Base-by-base conservation (phyloP, 2,113 vertebrate genomes). In the Ariopsis seemanni region DNA sequence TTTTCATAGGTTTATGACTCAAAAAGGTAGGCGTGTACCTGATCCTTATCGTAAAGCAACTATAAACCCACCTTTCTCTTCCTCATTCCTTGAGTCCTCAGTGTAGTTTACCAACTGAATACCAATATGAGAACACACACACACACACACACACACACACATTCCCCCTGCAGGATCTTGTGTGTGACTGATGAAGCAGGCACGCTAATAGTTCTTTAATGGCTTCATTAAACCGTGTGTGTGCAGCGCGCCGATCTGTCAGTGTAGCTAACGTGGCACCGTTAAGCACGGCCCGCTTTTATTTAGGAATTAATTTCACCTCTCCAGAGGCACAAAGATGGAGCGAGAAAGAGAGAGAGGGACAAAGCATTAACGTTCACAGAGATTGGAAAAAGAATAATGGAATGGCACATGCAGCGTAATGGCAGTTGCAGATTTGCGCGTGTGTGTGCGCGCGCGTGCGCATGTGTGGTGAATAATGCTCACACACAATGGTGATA, bases 211-310 rank as follows among this genome's bases (percentile, higher is more conserved):
- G 91, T 93, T 92, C 92, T 94, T 94, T 95, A 93, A 94, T 93
- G 94, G 93, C 93, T 92, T 95, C 94, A 95, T 94, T 95, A 96
- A 96, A 96, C 95, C 95, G 96, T 96, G 96, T 96, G 95, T 83
- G 96, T 95, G 96, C 92, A 91, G 95, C 95, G 94, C 85, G 92
- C 93, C 94, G 94, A 96, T 97, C 96, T 96, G 95, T 97, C 96
- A 96, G 94, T 84, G 91, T 86, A 50, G 92, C 91, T 96, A 96
- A 96, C 93, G 93, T 92, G 91, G 91, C 90, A 89, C 91, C 90
- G 84, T 94, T 82, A 90, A 93, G 93, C 93, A 94, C 94, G 85
- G 92, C 93, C 94, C 92, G 92, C 92, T 90, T 95, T 94, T 93
- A 94, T 95, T 94, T 93, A 92, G 93, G 94, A 94, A 94, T 94